phyloP scores from a whole-genome alignment of 2,888 invertebrate genomes.

The Xanthia togata region DNA sequence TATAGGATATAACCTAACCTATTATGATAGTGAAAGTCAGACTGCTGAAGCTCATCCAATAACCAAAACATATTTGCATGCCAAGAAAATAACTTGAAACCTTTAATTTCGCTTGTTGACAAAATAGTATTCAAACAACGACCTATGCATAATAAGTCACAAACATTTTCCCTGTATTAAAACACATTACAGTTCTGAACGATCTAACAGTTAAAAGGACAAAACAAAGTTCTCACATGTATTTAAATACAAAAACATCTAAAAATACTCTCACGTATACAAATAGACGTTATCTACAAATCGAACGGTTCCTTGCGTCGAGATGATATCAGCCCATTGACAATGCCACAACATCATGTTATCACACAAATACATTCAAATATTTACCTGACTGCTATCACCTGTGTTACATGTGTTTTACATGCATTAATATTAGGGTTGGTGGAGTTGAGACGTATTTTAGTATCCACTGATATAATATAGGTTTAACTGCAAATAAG shows the following conservation, averaged over 20 bases:
- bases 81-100: background rate
- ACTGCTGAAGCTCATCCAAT: background rate
- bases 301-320: slow-evolving; percentile 57
- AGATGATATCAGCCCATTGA: slow-evolving; percentile 73
- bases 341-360: slow-evolving; percentile 75
- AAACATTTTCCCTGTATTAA: too few species aligned
- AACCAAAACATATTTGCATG: background rate
- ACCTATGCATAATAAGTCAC: background rate
- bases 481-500: background rate
- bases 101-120: background rate
- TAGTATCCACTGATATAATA: slow-evolving; percentile 9
- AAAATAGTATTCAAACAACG: background rate
- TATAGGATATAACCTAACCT: too few species aligned
- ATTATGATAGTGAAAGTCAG: background rate
- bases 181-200: background rate
- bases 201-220: background rate
- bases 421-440: slow-evolving; percentile 70
- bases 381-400: slow-evolving; percentile 77
- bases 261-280: slow-evolving; percentile 47
- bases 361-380: slow-evolving; percentile 81
- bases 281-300: slow-evolving; percentile 55
- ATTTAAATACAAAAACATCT: slow-evolving; percentile 17
- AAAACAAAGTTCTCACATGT: background rate
- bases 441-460: slow-evolving; percentile 19
- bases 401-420: slow-evolving; percentile 80